phyloP scores from a whole-genome alignment of 2,113 vertebrate species.

The Chloebia gouldiae region DNA sequence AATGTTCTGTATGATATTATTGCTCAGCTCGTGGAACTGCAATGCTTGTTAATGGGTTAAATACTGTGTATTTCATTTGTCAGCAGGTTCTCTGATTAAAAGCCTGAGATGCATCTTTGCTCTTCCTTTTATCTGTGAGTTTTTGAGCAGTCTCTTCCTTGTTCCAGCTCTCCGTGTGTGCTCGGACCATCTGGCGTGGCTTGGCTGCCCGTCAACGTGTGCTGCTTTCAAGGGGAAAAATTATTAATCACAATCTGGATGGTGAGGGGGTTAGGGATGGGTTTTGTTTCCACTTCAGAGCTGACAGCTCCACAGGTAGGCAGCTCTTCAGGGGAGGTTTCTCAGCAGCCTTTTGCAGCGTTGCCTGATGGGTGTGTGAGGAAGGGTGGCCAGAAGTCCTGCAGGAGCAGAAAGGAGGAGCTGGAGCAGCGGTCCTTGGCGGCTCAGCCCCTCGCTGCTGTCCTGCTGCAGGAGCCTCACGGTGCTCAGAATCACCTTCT shows the following conservation, averaged over 20 bases:
- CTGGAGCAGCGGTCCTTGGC: accelerated
- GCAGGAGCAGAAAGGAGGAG: background rate
- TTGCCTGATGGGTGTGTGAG: background rate
- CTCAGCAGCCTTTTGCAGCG: background rate
- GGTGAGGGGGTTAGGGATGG: background rate
- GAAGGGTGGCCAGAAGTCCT: accelerated
- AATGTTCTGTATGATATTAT: accelerated
- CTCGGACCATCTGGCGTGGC: constrained; percentile 36
- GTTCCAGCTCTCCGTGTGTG: constrained; percentile 45
- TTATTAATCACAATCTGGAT: constrained; percentile 48
- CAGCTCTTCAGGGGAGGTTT: background rate
- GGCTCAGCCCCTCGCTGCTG: background rate
- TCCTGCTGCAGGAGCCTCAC: background rate
- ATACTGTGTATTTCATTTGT: background rate
- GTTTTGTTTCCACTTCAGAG: background rate
- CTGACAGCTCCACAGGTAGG: background rate
- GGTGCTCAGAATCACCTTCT: background rate
- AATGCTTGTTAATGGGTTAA: background rate
- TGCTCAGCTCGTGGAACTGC: background rate
- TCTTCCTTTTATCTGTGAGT: constrained; percentile 34
- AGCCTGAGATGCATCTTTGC: constrained; percentile 6
- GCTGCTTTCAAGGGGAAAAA: constrained; percentile 21
- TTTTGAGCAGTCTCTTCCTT: background rate
- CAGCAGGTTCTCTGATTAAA: constrained; percentile 17
- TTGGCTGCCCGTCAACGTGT: background rate